Evolutionary conservation across 1,140 invertebrate species (phyloP).

Genomic region (Maconellicoccus hirsutus): DNA sequence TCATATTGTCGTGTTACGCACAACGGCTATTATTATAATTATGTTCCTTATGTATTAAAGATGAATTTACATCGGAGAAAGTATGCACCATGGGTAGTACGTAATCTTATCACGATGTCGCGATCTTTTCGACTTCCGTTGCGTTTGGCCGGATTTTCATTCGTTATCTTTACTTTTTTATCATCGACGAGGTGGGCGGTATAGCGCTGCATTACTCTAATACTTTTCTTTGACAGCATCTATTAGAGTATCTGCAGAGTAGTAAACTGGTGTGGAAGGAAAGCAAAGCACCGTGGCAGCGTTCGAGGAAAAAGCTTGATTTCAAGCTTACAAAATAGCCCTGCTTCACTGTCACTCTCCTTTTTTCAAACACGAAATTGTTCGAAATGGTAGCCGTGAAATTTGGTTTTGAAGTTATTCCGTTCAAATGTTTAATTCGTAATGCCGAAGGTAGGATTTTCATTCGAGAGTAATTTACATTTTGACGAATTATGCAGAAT

Average conservation of each 20-base stretch:
- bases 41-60: background rate
- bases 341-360: too few species aligned
- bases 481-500: too few species aligned
- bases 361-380: too few species aligned
- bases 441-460: too few species aligned
- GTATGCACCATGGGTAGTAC: background rate
- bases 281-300: too few species aligned
- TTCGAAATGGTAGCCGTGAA: too few species aligned
- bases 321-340: too few species aligned
- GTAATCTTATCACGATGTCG: background rate
- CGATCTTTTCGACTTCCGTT: background rate
- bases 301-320: too few species aligned
- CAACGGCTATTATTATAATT: slow-evolving; percentile 9
- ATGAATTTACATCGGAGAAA: background rate
- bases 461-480: too few species aligned
- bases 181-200: background rate
- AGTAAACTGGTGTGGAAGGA: too few species aligned
- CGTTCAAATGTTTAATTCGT: too few species aligned
- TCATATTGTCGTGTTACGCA: slow-evolving; percentile 3
- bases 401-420: too few species aligned
- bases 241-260: background rate
- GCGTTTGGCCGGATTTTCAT: background rate
- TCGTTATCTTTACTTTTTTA: background rate
- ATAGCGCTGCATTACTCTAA: background rate
- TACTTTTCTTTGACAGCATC: background rate